Evolutionary conservation across 2,797 vertebrate genomes (phyloP).

Genomic region (Leuciscus waleckii): DNA sequence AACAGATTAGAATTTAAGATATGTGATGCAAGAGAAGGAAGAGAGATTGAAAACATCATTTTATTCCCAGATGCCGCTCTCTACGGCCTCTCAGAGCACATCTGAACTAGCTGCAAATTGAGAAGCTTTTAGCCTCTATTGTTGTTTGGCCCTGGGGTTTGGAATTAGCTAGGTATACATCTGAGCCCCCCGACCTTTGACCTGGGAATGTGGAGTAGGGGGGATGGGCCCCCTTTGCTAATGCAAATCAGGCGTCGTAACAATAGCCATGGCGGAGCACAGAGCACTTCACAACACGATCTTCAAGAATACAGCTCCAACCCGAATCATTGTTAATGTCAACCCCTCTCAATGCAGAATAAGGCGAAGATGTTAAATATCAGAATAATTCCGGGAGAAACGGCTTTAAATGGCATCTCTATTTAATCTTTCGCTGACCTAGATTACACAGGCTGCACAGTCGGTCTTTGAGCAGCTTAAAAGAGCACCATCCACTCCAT

Average conservation of each 20-base stretch:
- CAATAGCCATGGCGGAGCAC: constrained; percentile 66
- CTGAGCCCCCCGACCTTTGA: constrained; percentile 75
- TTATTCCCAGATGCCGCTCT: constrained; percentile 79
- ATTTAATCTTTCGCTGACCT: constrained; percentile 43
- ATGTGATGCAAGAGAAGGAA: constrained; percentile 49
- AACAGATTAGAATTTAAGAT: constrained; percentile 55
- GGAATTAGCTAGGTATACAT: constrained; percentile 76
- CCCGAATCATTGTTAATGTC: background rate
- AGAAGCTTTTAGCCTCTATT: constrained; percentile 73
- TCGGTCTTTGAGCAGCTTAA: constrained; percentile 19
- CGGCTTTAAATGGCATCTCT: constrained; percentile 40
- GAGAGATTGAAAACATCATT: constrained; percentile 68
- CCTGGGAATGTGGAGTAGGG: constrained; percentile 62
- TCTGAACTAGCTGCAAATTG: constrained; percentile 65
- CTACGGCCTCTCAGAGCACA: constrained; percentile 73
- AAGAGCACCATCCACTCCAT: constrained; percentile 15
- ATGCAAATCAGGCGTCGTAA: constrained; percentile 74
- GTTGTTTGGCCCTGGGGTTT: constrained; percentile 77
- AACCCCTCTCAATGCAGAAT: constrained; percentile 28
- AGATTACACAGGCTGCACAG: constrained; percentile 18
- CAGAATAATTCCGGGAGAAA: constrained; percentile 25
- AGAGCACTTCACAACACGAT: constrained; percentile 50
- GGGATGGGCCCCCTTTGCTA: constrained; percentile 64
- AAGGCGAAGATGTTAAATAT: constrained; percentile 30
- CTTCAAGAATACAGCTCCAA: constrained; percentile 33